Evolutionary conservation across 30 jellyfish, hydroid and myxozoan species (phyloP), one percentile per base, ranked within the genome.

Genomic region (Cassiopea andromeda): DNA sequence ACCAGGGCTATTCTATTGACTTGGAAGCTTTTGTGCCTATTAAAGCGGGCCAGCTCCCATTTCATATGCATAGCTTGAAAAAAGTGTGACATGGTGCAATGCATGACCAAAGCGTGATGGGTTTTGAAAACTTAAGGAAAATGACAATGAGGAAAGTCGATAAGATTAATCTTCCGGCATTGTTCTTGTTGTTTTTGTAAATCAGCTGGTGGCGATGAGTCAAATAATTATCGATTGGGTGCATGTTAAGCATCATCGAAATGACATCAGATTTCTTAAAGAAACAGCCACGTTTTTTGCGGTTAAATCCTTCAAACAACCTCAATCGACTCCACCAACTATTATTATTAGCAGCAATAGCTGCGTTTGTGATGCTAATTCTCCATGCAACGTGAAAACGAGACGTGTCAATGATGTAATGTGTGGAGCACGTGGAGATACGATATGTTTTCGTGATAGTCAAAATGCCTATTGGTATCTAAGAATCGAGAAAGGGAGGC

Each of bases 261-360:
- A 78, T 78, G 75, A 71, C 85, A 73, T 69, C 92, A 84, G 85
- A 71, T 78, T 69, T 13, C 1, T 46, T 69, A 84, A 67, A 54
- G 71, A 48, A 59, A n/a, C 1, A 68, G 60, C 49, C 85, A 69
- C 92, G 77, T 84, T 81, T 27, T 2, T 58, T 18, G 92, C 50
- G 85, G 92, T 84, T n/a, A 43, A 10, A 10, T 58, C 80, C 80
- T 44, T 44, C 8, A 6, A 61, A 18, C 80, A 80, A 43, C 14
- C 69, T 80, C 69, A 84, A 84, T 84, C 66, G 82, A 82, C 83
- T 82, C 91, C 15, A 70, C n/a, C 6, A 6, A 49, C 75, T 38
- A 78, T 78, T 70, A 19, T 18, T 27, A 27, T 27, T 8, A 43
- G 27, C 17, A n/a, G 50, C 75, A 77, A 77, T 47, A 75, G 71